Evolutionary conservation across 2,888 invertebrate genomes (phyloP), one percentile per base, ranked within the genome.

Genomic region (Stenichneumon culpator): DNA sequence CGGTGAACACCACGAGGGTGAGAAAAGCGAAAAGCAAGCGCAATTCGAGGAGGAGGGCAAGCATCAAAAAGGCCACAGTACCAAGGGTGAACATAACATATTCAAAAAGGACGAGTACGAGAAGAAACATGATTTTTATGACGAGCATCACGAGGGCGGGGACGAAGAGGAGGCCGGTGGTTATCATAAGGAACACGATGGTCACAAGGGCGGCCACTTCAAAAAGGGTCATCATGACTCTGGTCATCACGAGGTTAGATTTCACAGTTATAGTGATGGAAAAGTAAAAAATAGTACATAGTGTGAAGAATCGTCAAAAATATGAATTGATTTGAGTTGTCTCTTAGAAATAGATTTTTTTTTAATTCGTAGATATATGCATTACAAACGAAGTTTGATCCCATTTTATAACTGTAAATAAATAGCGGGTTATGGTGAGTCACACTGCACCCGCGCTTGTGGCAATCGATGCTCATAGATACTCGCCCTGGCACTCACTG

Each of bases 61-160:
- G 86, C 96, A 97, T 88, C 95, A 96, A 7, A 97, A 97, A 92
- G 97, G 97, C 0, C 96, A 97, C 93, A 96, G 95, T 92, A 97
- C 97, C 0, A 96, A 97, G 92, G 97, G 97, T 1, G 96, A 96
- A 89, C 97, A 97, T 91, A 96, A 96, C 90, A 95, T 97, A 67
- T 96, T 96, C 92, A 97, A 97, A 90, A 97, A 97, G 90, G 96
- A 97, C 87, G 97, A 97, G 90, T 97, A 96, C 89, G 96, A 97
- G 90, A 97, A 97, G 91, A 97, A 96, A 86, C 96, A 96, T 67
- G 96, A 97, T 89, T 97, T 97, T 94, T 97, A 96, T 89, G 97
- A 97, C 90, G 97, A 97, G 92, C 96, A 96, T 75, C 96, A 97
- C 32, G 97, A 97, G 89, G 96, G 95, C 16, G 96, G 95, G 0